Evolutionary conservation across 2,888 invertebrate species (phyloP).

Genomic region (Encarsia formosa): DNA sequence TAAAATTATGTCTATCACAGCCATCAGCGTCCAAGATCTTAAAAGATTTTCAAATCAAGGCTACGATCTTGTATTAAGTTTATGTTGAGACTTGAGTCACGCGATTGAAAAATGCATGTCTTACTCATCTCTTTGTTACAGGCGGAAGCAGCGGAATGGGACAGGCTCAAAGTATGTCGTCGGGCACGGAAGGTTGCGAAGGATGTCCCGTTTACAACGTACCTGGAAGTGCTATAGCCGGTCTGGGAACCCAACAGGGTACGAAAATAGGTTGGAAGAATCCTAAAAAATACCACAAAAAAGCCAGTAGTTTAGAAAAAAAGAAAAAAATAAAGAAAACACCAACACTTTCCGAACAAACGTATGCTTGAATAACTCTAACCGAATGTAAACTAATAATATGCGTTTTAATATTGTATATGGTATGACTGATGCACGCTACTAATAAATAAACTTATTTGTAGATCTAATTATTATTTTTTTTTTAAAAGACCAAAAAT

Average conservation of each 20-base stretch:
- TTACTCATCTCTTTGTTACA: no score
- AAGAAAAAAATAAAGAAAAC: neutral
- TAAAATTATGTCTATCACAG: no score
- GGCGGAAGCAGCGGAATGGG: slow-evolving; percentile 82
- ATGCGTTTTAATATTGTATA: no score
- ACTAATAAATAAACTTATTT: slow-evolving; percentile 15
- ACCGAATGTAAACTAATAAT: slow-evolving; percentile 3
- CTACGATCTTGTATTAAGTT: no score
- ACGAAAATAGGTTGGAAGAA: slow-evolving; percentile 18
- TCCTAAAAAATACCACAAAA: neutral
- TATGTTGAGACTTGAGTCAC: no score
- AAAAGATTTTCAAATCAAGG: no score
- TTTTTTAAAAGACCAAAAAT: no score
- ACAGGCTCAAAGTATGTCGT: slow-evolving; percentile 82
- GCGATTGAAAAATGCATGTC: no score
- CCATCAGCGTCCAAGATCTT: no score
- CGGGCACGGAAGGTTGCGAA: slow-evolving; percentile 65
- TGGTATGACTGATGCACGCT: slow-evolving; percentile 21
- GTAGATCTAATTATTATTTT: slow-evolving; percentile 1
- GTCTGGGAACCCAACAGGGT: slow-evolving; percentile 21
- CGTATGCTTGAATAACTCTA: slow-evolving; percentile 15
- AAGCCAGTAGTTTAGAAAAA: neutral
- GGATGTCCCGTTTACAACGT: slow-evolving; percentile 52
- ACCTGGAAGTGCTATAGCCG: neutral
- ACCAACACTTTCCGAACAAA: no score